These are phyloP conservation scores for Saccopteryx bilineata DNA, from an alignment of 2,113 vertebrate species.

Conservation along the genomic window DNA sequence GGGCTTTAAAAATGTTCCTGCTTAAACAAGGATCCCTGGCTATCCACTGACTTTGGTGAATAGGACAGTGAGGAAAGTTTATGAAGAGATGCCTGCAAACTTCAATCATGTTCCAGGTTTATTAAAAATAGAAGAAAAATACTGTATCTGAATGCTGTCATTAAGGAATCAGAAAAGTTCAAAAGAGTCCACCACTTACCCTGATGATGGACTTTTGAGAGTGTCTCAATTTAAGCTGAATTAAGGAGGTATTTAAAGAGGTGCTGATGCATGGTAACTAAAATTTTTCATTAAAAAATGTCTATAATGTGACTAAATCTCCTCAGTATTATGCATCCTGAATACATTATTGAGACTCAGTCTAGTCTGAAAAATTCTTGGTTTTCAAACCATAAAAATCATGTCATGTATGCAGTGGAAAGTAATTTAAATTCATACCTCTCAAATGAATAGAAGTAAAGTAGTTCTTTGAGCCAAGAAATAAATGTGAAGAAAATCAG, in stretches of 20 bases:
- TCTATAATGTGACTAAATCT: neutral
- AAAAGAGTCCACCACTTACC: neutral
- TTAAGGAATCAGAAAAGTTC: slow-evolving; percentile 24
- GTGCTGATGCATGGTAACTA: neutral
- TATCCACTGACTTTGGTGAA: neutral
- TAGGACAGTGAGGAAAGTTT: neutral
- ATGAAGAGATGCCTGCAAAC: slow-evolving; percentile 34
- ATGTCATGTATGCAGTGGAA: neutral
- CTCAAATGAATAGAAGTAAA: slow-evolving; percentile 14
- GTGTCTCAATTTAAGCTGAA: slow-evolving; percentile 41
- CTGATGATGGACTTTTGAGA: slow-evolving; percentile 13
- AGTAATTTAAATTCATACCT: slow-evolving; percentile 14
- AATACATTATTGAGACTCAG: slow-evolving; percentile 3
- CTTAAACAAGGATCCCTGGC: slow-evolving; percentile 32
- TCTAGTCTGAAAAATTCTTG: neutral
- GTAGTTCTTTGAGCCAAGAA: slow-evolving; percentile 8
- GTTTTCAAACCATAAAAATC: slow-evolving; percentile 58
- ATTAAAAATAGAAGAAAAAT: slow-evolving; percentile 35
- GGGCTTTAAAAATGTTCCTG: slow-evolving; percentile 44
- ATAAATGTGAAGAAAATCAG: slow-evolving; percentile 3
- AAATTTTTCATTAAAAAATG: slow-evolving; percentile 54
- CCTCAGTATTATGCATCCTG: slow-evolving; percentile 23
- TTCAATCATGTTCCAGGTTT: neutral
- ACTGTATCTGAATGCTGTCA: neutral
- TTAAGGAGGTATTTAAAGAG: slow-evolving; percentile 57